Percentiles rank a stretch among this genome's conserved stretches.
Evolutionary conservation across 2,113 vertebrate genomes (phyloP).

Genomic region (Sceloporus tristichus): DNA sequence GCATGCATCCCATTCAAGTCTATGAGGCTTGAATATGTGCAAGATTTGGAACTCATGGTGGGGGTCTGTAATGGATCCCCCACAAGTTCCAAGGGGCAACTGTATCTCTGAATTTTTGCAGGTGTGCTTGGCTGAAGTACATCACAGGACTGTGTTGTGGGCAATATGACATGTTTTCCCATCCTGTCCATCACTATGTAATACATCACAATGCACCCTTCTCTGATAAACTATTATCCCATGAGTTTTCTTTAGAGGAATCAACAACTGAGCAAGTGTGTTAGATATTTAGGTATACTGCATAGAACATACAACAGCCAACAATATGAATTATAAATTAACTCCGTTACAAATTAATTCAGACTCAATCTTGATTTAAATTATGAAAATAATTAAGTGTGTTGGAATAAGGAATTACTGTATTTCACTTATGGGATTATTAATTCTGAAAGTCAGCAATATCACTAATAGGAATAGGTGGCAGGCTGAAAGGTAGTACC

Average conservation of each 20-base stretch:
- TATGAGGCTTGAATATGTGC: no score
- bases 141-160: not conserved
- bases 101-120: not conserved
- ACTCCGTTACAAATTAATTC: not conserved
- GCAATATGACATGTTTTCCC: not conserved
- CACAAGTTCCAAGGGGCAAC: no score
- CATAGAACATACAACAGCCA: not conserved
- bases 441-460: not conserved
- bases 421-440: not conserved
- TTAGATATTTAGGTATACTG: not conserved
- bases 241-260: not conserved
- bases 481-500: not conserved
- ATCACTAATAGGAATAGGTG: not conserved
- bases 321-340: not conserved
- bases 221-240: not conserved
- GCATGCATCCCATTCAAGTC: no score
- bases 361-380: not conserved
- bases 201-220: not conserved
- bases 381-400: not conserved
- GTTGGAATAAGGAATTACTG: not conserved
- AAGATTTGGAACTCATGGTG: no score
- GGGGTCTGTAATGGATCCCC: no score
- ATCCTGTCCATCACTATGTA: not conserved
- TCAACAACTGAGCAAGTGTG: not conserved
- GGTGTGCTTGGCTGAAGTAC: not conserved